phyloP scores from a whole-genome alignment of 2,888 invertebrate species.

The Slavum lentiscoides region DNA sequence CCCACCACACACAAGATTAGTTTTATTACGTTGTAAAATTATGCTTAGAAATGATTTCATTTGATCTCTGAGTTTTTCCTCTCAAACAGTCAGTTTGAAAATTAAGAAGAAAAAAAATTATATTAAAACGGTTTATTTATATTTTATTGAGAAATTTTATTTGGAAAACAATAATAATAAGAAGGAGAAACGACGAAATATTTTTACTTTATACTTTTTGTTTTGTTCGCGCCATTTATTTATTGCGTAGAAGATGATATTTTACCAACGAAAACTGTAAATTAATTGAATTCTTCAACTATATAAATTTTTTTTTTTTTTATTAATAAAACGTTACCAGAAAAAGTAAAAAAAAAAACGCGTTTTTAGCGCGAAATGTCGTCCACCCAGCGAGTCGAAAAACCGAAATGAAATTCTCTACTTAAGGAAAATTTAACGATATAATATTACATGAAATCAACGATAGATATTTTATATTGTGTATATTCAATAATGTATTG shows the following conservation, averaged over 20 bases:
- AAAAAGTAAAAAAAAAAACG: neutral
- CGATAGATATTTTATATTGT: slow-evolving; percentile 25
- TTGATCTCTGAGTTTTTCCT: slow-evolving; percentile 51
- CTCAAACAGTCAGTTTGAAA: slow-evolving; percentile 50
- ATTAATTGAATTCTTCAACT: slow-evolving; percentile 4
- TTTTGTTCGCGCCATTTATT: slow-evolving; percentile 10
- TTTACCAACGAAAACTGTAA: neutral
- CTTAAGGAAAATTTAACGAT: slow-evolving; percentile 32
- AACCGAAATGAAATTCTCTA: slow-evolving; percentile 52
- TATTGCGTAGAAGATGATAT: slow-evolving; percentile 13
- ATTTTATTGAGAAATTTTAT: slow-evolving; percentile 51
- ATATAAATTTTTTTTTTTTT: neutral
- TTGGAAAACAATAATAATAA: neutral
- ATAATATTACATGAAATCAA: slow-evolving; percentile 30
- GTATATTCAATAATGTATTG: neutral
- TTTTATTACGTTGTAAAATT: slow-evolving; percentile 42
- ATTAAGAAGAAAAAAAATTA: slow-evolving; percentile 20
- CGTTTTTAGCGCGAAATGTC: neutral
- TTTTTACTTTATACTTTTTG: slow-evolving; percentile 28
- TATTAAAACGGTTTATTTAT: slow-evolving; percentile 47
- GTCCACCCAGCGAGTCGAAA: slow-evolving; percentile 33
- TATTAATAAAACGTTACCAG: slow-evolving; percentile 46
- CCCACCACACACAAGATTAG: slow-evolving; percentile 16
- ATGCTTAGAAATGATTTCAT: slow-evolving; percentile 52
- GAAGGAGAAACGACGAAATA: slow-evolving; percentile 22